Percentiles rank a stretch among this genome's conserved stretches.
Evolutionary conservation across 2,113 vertebrate species (phyloP).

Genomic region (Ceyx cyanopectus): DNA sequence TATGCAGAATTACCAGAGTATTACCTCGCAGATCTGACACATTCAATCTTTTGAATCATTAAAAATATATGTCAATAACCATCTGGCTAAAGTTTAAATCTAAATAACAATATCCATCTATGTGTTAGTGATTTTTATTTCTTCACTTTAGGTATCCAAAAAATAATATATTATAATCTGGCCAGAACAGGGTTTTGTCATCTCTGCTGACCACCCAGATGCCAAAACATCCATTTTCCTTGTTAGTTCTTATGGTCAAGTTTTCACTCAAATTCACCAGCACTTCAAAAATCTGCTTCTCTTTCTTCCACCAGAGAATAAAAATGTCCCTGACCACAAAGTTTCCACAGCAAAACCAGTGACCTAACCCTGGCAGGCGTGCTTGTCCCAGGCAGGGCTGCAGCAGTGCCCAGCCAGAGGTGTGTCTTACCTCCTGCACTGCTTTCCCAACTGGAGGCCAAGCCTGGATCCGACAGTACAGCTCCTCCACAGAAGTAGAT

Average conservation of each 20-base stretch:
- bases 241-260: background rate
- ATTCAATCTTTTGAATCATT: background rate
- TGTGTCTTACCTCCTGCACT: accelerated
- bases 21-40: background rate
- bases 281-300: background rate
- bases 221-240: background rate
- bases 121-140: background rate
- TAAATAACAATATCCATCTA: background rate
- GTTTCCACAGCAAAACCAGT: accelerated
- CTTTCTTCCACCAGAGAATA: background rate
- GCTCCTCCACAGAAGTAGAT: background rate
- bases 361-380: background rate
- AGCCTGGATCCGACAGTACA: accelerated
- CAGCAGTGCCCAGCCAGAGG: background rate
- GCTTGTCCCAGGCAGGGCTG: background rate
- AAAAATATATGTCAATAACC: background rate
- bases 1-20: background rate
- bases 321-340: background rate
- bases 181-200: background rate
- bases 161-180: background rate
- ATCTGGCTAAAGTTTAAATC: background rate
- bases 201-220: background rate
- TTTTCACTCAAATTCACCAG: background rate
- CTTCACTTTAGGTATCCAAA: background rate
- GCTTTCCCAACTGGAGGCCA: background rate